Conservation (phyloP, 2,797 vertebrate species). For the Cheirogaleus major region DNA sequence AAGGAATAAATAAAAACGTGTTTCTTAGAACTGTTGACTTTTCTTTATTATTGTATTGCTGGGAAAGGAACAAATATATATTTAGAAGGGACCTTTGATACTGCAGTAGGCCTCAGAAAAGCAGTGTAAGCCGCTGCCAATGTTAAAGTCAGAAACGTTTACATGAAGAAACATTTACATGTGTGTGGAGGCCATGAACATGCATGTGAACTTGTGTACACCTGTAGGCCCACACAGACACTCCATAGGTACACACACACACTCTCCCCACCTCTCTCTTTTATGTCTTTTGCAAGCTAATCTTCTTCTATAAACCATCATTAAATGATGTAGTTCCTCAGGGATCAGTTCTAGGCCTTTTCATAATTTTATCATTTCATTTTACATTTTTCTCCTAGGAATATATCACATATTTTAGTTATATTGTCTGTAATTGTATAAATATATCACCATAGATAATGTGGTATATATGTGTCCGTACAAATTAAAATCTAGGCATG, state of each 20-base stretch:
- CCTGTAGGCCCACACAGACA: rapidly evolving
- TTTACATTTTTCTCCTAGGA: not conserved
- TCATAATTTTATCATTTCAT: not conserved
- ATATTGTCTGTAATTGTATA: not conserved
- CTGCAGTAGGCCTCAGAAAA: not conserved
- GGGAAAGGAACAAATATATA: not conserved
- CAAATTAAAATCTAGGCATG: not conserved
- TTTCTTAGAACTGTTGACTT: not conserved
- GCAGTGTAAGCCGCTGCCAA: not conserved
- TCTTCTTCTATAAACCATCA: not conserved
- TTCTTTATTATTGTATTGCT: not conserved
- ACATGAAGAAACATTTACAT: not conserved
- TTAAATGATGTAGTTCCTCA: not conserved
- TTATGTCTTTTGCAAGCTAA: not conserved
- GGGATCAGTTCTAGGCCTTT: not conserved
- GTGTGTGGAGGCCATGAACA: not conserved
- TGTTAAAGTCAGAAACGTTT: not conserved
- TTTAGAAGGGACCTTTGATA: not conserved
- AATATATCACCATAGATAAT: not conserved
- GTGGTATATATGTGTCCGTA: not conserved
- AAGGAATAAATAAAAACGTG: not conserved
- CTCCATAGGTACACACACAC: not conserved
- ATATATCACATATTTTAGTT: not conserved
- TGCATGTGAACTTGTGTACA: rapidly evolving
- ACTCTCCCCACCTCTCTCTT: not conserved